Percentiles rank a stretch among this genome's conserved stretches.
Conservation (phyloP, 2,888 invertebrate genomes). For the Nebria brevicollis region DNA sequence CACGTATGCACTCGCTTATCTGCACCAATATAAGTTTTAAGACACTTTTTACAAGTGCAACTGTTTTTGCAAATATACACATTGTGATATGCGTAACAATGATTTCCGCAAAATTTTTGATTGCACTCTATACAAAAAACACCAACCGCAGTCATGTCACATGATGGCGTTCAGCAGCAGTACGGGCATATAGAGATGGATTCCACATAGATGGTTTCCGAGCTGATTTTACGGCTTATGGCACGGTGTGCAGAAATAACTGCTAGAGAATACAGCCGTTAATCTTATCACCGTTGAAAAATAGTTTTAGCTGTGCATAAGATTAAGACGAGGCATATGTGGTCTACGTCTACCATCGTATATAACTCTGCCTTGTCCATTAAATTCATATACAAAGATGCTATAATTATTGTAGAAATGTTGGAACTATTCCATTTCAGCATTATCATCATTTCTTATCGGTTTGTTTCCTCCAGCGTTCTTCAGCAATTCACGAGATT, state of each 20-base stretch:
- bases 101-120: not conserved
- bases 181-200: slow-evolving; percentile 19
- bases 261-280: slow-evolving; percentile 50
- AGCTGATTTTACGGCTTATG: slow-evolving; percentile 49
- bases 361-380: slow-evolving; percentile 31
- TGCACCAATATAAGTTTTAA: not conserved
- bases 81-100: not conserved
- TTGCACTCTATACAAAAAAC: not conserved
- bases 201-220: slow-evolving; percentile 45
- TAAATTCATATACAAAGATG: no score
- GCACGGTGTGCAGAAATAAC: slow-evolving; percentile 52
- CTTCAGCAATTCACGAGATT: no score
- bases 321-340: slow-evolving; percentile 49
- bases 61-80: not conserved
- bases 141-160: no score
- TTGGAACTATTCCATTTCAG: slow-evolving; percentile 38
- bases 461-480: no score
- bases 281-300: slow-evolving; percentile 45
- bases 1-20: no score
- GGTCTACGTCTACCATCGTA: slow-evolving; percentile 18
- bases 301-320: slow-evolving; percentile 49
- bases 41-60: not conserved
- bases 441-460: slow-evolving; percentile 20
- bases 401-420: slow-evolving; percentile 27
- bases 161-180: slow-evolving; percentile 42